Percentiles rank a stretch among this genome's conserved stretches.
phyloP scores from a whole-genome alignment of 2,113 vertebrate genomes.

The Eulemur macaco region DNA sequence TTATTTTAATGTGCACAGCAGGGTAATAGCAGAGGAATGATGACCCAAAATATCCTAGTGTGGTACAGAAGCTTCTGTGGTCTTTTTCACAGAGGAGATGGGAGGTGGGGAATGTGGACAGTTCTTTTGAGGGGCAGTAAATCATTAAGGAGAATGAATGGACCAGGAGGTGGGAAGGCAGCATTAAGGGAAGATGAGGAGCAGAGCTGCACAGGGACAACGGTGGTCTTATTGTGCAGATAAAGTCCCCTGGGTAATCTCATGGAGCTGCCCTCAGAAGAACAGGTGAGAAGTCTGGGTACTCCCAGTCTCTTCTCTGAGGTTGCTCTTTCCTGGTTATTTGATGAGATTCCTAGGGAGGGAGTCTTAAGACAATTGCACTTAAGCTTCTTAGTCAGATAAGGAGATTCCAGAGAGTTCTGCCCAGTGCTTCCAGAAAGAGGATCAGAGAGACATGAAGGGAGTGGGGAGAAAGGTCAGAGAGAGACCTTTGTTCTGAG shows the following conservation, averaged over 20 bases:
- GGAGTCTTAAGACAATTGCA: background rate
- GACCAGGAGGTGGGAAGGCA: background rate
- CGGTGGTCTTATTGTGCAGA: background rate
- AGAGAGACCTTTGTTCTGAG: background rate
- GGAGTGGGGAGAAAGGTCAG: background rate
- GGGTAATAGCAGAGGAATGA: background rate
- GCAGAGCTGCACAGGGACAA: background rate
- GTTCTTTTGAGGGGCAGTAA: background rate
- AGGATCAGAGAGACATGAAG: too few relatives aligned
- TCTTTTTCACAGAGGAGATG: background rate
- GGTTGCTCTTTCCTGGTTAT: background rate
- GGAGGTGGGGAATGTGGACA: background rate
- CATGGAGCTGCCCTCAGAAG: background rate
- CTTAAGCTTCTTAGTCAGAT: background rate
- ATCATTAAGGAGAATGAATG: background rate
- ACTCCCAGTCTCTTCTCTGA: background rate
- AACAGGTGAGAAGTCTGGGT: background rate
- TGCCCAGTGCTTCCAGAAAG: too few relatives aligned
- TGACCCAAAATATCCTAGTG: background rate
- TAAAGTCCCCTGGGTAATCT: background rate
- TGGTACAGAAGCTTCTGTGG: background rate
- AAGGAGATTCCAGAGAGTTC: background rate
- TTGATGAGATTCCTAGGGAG: background rate
- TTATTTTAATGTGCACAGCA: background rate
- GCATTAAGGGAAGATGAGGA: background rate